Base-by-base conservation (phyloP, 2,797 vertebrate species). In the Schizothorax lantsangensis region DNA sequence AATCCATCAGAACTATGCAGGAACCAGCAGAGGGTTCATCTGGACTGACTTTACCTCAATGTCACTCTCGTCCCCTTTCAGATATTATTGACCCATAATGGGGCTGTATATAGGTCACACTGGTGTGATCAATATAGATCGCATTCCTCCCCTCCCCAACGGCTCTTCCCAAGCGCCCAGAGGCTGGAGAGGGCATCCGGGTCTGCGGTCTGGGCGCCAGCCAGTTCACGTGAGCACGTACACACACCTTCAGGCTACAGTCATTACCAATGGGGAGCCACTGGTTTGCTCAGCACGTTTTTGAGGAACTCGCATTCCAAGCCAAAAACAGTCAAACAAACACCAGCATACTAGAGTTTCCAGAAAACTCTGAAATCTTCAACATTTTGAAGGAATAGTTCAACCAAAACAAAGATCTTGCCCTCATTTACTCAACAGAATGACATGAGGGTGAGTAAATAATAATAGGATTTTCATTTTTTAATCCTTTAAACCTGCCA, bases 1-100 rank as follows among this genome's bases (percentile, higher is more conserved):
- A 85, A 36, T 62, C 68, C 54, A 45, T 81, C 69, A 47, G 68
- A 81, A 79, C 69, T 79, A 38, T 40, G 30, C 54, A 72, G 83
- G 33, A 73, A 57, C 66, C 26, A 79, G 71, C 15, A n/a, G 36
- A 26, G n/a, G 23, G 43, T 62, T 78, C 45, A 23, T 85, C 21
- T 77, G 49, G 69, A 47, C 81, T 88, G 91, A 92, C 90, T 91
- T 92, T 90, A 89, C 78, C 87, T 89, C 89, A 92, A 91, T 89
- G 92, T 93, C 91, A 91, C 62, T 74, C 33, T 79, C 59, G n/a
- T 6, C 64, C 78, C 68, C 15, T 21, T 85, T 84, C 38, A 23
- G 71, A 89, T 64, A 54, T 43, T 81, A 86, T 86, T 74, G 89
- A 92, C 80, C 17, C 45, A 69, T 79, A 90, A 74, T 89, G 64